A percentile compares a stretch with the other conserved stretches of the same genome.
Conservation (phyloP, 92 coral and sea anemone species). For the Anthopleura xanthogrammica region DNA sequence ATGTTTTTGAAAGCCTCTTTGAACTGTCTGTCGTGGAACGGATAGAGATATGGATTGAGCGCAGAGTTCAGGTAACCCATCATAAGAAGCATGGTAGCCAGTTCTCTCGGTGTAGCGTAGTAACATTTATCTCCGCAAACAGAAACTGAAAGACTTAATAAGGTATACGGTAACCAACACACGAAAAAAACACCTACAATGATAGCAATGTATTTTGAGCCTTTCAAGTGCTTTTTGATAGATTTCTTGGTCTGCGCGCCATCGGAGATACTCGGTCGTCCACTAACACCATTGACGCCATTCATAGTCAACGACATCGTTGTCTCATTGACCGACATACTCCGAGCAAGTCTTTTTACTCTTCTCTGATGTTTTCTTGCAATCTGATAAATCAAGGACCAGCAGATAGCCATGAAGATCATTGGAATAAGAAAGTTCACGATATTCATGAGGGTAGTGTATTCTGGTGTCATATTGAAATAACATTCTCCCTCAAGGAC, state of each 20-base stretch:
- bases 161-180: constrained; percentile 76
- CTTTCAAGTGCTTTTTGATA: constrained; percentile 67
- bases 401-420: constrained; percentile 75
- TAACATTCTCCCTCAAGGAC: constrained; percentile 9
- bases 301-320: constrained; percentile 69
- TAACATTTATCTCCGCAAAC: constrained; percentile 40
- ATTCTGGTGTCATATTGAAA: constrained; percentile 29
- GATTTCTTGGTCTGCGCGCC: constrained; percentile 46
- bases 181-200: constrained; percentile 73
- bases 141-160: constrained; percentile 46
- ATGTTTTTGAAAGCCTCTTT: constrained; percentile 76
- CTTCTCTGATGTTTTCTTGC: constrained; percentile 67
- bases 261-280: constrained; percentile 43
- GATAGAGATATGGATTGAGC: constrained; percentile 79
- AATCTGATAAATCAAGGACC: constrained; percentile 69
- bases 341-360: constrained; percentile 68
- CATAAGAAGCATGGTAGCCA: constrained; percentile 24
- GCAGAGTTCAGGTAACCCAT: constrained; percentile 82
- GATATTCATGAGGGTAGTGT: constrained; percentile 55
- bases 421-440: constrained; percentile 73
- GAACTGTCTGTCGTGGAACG: constrained; percentile 84
- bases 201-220: constrained; percentile 80
- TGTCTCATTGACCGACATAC: constrained; percentile 72
- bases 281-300: constrained; percentile 41
- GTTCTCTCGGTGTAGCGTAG: constrained; percentile 14